phyloP scores from a whole-genome alignment of 2,797 vertebrate species.

The Calcarius lapponicus region DNA sequence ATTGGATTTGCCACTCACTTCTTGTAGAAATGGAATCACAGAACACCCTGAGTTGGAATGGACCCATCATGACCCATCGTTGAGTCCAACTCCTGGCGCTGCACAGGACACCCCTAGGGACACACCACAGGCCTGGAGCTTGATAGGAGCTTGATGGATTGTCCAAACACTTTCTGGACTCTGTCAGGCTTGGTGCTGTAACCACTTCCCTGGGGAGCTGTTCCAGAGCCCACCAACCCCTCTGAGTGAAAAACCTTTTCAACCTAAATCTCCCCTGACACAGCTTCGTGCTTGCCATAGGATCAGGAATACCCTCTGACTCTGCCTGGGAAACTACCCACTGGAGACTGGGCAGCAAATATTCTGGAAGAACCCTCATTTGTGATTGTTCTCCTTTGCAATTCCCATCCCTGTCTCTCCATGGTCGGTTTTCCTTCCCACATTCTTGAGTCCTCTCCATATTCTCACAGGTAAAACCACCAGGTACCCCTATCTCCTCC shows the following conservation, averaged over 20 bases:
- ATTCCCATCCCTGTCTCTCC: background rate
- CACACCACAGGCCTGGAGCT: background rate
- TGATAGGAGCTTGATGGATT: too few relatives aligned
- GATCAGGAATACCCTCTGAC: background rate
- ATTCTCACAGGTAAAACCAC: background rate
- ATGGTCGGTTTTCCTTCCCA: background rate
- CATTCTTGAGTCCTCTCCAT: fast-evolving
- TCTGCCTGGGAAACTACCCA: background rate
- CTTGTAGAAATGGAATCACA: background rate
- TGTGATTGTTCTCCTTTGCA: background rate
- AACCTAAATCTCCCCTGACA: background rate
- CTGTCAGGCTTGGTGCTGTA: background rate
- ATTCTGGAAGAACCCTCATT: background rate
- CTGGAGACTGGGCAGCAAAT: background rate
- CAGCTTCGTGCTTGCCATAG: background rate
- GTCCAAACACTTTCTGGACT: background rate
- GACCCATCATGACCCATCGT: background rate
- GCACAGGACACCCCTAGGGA: background rate
- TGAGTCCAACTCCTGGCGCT: fast-evolving
- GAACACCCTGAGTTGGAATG: background rate
- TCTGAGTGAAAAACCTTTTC: background rate
- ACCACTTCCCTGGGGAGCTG: background rate
- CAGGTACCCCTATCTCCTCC: background rate
- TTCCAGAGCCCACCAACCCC: background rate
- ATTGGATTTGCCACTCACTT: background rate